phyloP scores from a whole-genome alignment of 2,888 invertebrate species.

The Coelinius sp. region DNA sequence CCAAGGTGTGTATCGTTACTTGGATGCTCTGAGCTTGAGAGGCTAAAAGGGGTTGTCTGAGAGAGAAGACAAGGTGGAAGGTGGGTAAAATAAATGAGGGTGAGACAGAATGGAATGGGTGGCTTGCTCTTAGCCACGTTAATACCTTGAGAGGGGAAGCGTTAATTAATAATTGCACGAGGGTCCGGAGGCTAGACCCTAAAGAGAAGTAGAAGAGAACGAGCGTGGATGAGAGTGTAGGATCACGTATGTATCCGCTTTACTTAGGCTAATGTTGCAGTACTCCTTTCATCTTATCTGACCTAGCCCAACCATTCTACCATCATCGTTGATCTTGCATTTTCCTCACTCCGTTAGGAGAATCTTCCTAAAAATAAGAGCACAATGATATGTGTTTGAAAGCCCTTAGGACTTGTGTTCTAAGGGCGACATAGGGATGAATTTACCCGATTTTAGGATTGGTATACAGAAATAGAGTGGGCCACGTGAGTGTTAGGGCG shows the following conservation, averaged over 20 bases:
- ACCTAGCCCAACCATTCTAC: slow-evolving; percentile 35
- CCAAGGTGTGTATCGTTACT: slow-evolving; percentile 69
- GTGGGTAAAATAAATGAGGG: slow-evolving; percentile 41
- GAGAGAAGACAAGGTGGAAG: slow-evolving; percentile 42
- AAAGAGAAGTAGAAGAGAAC: slow-evolving; percentile 26
- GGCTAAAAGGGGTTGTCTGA: slow-evolving; percentile 34
- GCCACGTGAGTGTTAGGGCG: slow-evolving; percentile 41
- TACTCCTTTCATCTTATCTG: slow-evolving; percentile 39
- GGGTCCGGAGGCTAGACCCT: slow-evolving; percentile 51
- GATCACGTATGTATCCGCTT: slow-evolving; percentile 33
- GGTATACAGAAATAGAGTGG: slow-evolving; percentile 4
- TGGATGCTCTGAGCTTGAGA: slow-evolving; percentile 62
- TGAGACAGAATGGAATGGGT: slow-evolving; percentile 45
- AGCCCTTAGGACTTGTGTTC: slow-evolving; percentile 5
- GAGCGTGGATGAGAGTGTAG: slow-evolving; percentile 5
- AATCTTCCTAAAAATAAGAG: not conserved
- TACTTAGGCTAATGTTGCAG: slow-evolving; percentile 27
- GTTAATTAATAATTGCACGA: slow-evolving; percentile 71
- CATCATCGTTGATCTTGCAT: slow-evolving; percentile 41
- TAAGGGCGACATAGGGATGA: not conserved
- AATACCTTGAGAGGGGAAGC: slow-evolving; percentile 68
- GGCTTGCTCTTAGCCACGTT: slow-evolving; percentile 67
- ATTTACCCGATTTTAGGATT: slow-evolving; percentile 13
- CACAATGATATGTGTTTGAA: not conserved
- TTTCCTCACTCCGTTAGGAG: slow-evolving; percentile 22